A percentile compares a stretch with the other conserved stretches of the same genome.
Conservation (phyloP, 2,888 invertebrate species). For the Drosophila merina region DNA sequence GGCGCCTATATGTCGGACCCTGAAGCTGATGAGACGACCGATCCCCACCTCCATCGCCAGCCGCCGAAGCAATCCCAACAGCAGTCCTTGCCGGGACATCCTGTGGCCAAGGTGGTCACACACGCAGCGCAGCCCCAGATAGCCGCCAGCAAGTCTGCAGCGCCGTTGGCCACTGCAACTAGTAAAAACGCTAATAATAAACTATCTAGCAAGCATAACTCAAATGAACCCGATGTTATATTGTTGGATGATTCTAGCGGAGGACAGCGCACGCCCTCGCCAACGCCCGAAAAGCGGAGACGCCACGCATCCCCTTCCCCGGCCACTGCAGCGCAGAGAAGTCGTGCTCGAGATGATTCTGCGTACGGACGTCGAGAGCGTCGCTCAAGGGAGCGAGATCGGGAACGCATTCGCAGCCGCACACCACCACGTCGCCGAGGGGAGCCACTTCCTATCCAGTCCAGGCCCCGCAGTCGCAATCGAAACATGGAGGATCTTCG, state of each 20-base stretch:
- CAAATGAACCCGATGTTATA: conserved; percentile 86
- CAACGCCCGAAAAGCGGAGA: conserved; percentile 78
- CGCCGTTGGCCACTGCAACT: conserved; percentile 75
- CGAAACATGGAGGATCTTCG: conserved; percentile 83
- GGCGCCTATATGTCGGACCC: conserved; percentile 91
- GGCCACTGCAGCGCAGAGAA: conserved; percentile 28
- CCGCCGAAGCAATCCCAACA: conserved; percentile 5
- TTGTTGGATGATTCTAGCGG: conserved; percentile 88
- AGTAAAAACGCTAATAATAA: conserved; percentile 84
- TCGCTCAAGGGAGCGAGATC: conserved; percentile 38
- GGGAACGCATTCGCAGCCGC: conserved; percentile 49
- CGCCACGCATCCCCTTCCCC: conserved; percentile 60
- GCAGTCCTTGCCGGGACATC: conserved; percentile 18
- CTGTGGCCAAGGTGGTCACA: conserved; percentile 12
- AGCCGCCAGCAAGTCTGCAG: conserved; percentile 57
- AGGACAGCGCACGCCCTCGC: conserved; percentile 85
- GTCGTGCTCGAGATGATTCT: conserved; percentile 52
- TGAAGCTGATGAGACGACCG: conserved; percentile 85
- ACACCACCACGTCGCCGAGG: conserved; percentile 62
- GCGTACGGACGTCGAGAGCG: conserved; percentile 40
- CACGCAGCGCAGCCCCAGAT: conserved; percentile 28
- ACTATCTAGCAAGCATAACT: conserved; percentile 81
- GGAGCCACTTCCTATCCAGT: conserved; percentile 36
- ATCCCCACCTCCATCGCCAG: conserved; percentile 11
- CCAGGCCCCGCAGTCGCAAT: conserved; percentile 70